Base-by-base conservation (phyloP, 2,888 invertebrate species). In the Acanthacorydalis orientalis region DNA sequence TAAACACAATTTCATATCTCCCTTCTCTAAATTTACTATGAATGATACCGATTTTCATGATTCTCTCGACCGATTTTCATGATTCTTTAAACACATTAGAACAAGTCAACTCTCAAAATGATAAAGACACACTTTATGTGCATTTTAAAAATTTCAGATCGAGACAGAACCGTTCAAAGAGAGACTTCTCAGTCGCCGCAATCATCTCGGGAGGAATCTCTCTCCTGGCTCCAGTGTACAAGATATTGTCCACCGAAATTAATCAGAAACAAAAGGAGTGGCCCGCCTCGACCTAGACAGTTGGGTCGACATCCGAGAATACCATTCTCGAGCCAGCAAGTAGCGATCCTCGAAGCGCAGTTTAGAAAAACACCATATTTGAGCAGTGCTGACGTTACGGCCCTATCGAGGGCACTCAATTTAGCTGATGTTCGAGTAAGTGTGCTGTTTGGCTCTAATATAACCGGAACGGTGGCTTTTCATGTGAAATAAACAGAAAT, bases 181-280 rank as follows among this genome's bases (percentile, higher is more conserved):
- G 9, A 49, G 51, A 50, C 49, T 47, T 14, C 69, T n/a, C n/a
- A n/a, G 8, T 12, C 14, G 16, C 16, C 10, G 31, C 16, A 31
- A 23, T 31, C 16, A 9, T 31, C 42, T 10, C 12, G 31, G 11
- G 15, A 12, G 9, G n/a, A 42, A 35, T 15, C 35, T 10, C 55
- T 49, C 31, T 68, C 72, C 45, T 83, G 83, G 83, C 61, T 83
- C 52, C 75, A 76, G 53, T 83, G 81, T 56, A 82, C 83, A 4
- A 69, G 83, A 51, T 83, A 83, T 57, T 74, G 74, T 53, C 83
- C 83, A 1, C 83, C 83, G 1, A 78, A 77, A 56, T 60, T 83
- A 43, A 78, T 78, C 57, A 72, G 82, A 74, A 70, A 77, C 75
- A 64, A 53, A 47, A 46, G 12, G 34, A 59, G 59, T 47, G 59